Conservation (phyloP, 2,888 invertebrate genomes). For the Catonia carolina region DNA sequence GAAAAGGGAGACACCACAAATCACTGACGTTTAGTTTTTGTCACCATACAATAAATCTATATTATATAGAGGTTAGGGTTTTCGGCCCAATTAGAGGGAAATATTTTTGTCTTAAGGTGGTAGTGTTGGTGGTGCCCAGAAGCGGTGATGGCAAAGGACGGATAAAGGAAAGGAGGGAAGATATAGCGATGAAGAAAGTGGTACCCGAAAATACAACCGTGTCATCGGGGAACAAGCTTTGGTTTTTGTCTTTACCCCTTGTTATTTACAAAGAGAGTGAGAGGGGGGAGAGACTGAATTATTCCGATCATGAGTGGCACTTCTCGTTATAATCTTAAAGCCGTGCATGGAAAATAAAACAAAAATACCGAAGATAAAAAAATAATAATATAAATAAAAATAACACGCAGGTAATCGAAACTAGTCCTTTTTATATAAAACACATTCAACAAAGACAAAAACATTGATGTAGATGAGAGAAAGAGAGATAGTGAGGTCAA, state of each 20-base stretch:
- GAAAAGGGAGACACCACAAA: no score
- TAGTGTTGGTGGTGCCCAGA: background rate
- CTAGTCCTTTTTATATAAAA: conserved; percentile 9
- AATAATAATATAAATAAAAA: conserved; percentile 5
- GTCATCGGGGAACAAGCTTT: conserved; percentile 25
- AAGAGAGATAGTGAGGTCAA: background rate
- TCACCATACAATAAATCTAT: conserved; percentile 23
- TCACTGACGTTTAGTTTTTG: no score
- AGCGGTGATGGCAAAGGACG: background rate
- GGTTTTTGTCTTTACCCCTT: conserved; percentile 22
- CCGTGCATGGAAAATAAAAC: background rate
- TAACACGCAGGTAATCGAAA: conserved; percentile 11
- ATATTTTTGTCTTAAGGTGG: conserved; percentile 23
- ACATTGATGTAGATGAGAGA: background rate
- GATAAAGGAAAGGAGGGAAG: conserved; percentile 13
- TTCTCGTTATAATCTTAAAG: conserved; percentile 22
- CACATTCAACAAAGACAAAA: background rate
- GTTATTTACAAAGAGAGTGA: conserved; percentile 23
- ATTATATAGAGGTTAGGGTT: conserved; percentile 21
- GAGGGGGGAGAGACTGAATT: no score
- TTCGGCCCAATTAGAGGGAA: conserved; percentile 24
- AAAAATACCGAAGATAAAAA: background rate
- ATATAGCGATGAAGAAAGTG: no score
- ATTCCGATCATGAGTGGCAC: conserved; percentile 22
- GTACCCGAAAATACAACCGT: conserved; percentile 27